Evolutionary conservation across 2,113 vertebrate genomes (phyloP), one percentile per base, ranked within the genome.

Genomic region (Syrmaticus mikado): DNA sequence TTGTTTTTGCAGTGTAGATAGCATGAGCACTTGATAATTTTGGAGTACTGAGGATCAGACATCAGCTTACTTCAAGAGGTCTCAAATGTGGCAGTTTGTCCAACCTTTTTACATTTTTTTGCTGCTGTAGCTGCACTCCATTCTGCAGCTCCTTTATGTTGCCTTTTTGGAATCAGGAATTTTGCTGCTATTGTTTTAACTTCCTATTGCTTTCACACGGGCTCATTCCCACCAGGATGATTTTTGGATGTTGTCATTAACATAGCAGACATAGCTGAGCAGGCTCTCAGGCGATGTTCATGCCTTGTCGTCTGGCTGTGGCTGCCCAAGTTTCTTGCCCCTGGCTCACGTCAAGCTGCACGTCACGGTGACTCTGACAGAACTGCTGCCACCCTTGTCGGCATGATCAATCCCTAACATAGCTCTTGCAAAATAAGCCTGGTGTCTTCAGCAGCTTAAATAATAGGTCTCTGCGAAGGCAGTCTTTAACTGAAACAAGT

Each of bases 241-340:
- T 82, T 67, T 92, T 36, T 73, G 80, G 76, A 36, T 60, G 61
- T 71, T 94, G 79, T 95, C 82, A 92, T 88, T 92, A 93, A 94
- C 85, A 12, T 77, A 32, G 25, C 90, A 83, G 92, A 88, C 79
- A 21, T 46, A 38, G 53, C 90, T 90, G 85, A 91, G 82, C 50
- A 50, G 62, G 67, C 82, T 94, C 90, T 78, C 8, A 24, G 88
- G 93, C 88, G 38, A 10, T 21, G 50, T 87, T 95, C 85, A 74
- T 41, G 93, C 85, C 80, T 92, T 32, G 1, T 14, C 66, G 76
- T 93, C 92, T 94, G 92, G 76, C 0, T 38, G 79, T 46, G 72
- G 24, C 3, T 85, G 93, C 34, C 64, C 66, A 72, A 76, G 71
- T 68, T 66, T 17, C 6, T 64, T 95, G 93, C 92, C 82, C 82